Evolutionary conservation across 2,113 vertebrate species (phyloP).

Genomic region (Montifringilla adamsi): DNA sequence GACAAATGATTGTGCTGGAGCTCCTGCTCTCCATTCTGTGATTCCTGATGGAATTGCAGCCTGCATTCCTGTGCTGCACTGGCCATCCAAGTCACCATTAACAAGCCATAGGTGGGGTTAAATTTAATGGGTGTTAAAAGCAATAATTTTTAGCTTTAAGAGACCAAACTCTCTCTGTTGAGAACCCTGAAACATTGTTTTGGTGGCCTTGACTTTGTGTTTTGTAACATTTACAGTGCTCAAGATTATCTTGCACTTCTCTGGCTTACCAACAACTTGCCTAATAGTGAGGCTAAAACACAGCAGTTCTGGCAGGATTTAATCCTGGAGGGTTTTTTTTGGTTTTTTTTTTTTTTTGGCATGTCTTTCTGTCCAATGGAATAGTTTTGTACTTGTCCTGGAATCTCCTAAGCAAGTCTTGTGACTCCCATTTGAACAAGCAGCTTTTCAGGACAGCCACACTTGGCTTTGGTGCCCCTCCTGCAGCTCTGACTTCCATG

Average conservation of each 20-base stretch:
- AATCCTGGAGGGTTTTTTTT: not conserved
- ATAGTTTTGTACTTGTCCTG: constrained; percentile 45
- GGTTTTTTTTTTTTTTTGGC: not conserved
- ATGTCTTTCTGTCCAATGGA: not conserved
- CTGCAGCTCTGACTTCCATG: not conserved
- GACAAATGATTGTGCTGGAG: not conserved
- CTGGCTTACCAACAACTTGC: not conserved
- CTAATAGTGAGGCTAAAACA: not conserved
- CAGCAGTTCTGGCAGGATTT: constrained; percentile 1
- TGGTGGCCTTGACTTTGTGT: not conserved
- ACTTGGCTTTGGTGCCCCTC: not conserved
- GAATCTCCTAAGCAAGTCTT: constrained; percentile 51
- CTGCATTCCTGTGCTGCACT: not conserved
- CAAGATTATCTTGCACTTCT: not conserved
- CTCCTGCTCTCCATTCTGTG: not conserved
- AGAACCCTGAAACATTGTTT: not conserved
- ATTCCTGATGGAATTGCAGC: not conserved
- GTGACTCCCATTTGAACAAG: constrained; percentile 57
- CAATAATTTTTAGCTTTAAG: not conserved
- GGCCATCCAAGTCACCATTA: not conserved
- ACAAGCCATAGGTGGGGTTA: not conserved
- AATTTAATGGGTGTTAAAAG: not conserved
- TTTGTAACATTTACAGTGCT: not conserved
- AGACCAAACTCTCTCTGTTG: not conserved
- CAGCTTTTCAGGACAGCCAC: constrained; percentile 38